phyloP scores from a whole-genome alignment of 2,797 vertebrate genomes.

The Leuciscus waleckii region DNA sequence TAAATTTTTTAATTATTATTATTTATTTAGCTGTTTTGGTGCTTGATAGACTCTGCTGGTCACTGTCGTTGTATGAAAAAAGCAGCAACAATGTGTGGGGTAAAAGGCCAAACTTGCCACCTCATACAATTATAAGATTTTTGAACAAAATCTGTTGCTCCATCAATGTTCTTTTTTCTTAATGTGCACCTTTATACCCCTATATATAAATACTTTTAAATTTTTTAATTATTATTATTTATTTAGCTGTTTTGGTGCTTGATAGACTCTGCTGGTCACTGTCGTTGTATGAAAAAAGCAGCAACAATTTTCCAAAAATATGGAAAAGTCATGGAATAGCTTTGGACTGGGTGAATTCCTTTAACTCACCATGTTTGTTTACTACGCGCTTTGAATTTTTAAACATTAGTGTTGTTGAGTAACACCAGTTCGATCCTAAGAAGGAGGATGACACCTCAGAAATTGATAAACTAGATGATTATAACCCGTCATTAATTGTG shows the following conservation, averaged over 20 bases:
- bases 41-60: too few species aligned
- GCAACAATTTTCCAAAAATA: background rate
- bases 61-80: too few species aligned
- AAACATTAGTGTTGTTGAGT: background rate
- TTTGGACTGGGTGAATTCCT: background rate
- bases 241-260: background rate
- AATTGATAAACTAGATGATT: background rate
- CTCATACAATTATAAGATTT: too few species aligned
- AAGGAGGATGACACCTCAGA: background rate
- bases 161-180: too few species aligned
- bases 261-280: background rate
- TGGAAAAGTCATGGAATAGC: background rate
- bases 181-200: too few species aligned
- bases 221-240: background rate
- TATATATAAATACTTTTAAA: background rate
- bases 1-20: background rate
- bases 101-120: too few species aligned
- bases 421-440: background rate
- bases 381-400: background rate
- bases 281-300: background rate
- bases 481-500: background rate
- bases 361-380: background rate
- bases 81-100: too few species aligned
- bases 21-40: background rate
- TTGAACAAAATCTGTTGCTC: too few species aligned